Evolutionary conservation across 2,797 vertebrate genomes (phyloP).

Genomic region (Amazona ochrocephala): DNA sequence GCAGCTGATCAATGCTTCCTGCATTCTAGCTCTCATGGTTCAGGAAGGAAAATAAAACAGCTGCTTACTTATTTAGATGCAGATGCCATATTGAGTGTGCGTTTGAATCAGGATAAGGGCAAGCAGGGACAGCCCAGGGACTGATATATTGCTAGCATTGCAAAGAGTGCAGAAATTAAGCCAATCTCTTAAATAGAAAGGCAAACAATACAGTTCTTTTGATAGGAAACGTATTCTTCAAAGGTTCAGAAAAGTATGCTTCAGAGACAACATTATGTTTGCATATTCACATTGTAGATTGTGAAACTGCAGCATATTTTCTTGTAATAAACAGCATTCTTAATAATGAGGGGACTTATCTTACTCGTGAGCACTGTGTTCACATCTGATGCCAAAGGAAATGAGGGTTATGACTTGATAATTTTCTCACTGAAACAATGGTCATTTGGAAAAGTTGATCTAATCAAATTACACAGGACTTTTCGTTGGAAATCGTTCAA

Average conservation of each 20-base stretch:
- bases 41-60: background rate
- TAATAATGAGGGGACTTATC: background rate
- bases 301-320: background rate
- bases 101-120: background rate
- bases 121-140: background rate
- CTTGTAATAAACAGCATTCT: background rate
- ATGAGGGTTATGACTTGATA: background rate
- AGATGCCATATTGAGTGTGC: background rate
- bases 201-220: background rate
- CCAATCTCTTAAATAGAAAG: background rate
- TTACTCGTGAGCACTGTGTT: background rate
- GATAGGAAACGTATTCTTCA: background rate
- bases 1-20: slow-evolving; percentile 18
- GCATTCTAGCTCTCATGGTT: background rate
- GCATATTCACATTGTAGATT: background rate
- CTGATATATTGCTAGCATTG: background rate
- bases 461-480: background rate
- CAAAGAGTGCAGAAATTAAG: background rate
- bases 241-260: background rate
- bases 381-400: slow-evolving; percentile 4
- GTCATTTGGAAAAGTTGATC: background rate
- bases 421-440: slow-evolving; percentile 18
- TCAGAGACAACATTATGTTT: background rate
- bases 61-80: background rate
- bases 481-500: background rate